Percentiles rank a stretch among this genome's conserved stretches.
Conservation (phyloP, 1,140 invertebrate species). For the Ctenoplectra terminalis region DNA sequence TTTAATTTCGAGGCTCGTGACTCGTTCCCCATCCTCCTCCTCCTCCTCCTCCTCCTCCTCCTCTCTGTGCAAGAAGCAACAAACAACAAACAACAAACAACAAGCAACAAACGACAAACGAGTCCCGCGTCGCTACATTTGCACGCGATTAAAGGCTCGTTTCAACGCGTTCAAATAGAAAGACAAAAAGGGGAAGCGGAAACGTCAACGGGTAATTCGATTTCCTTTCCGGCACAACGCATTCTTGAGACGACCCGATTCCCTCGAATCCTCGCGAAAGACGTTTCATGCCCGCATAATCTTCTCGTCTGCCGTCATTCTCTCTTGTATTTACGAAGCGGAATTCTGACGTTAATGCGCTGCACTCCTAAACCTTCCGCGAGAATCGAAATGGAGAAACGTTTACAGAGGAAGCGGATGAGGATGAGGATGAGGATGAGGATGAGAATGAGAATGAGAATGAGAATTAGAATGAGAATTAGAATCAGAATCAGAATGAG, state of each 20-base stretch:
- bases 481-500: too few species aligned
- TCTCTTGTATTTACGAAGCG: slow-evolving; percentile 57
- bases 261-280: slow-evolving; percentile 41
- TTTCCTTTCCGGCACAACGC: slow-evolving; percentile 34
- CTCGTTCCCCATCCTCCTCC: too few species aligned
- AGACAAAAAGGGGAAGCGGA: slow-evolving; percentile 1
- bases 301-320: slow-evolving; percentile 46
- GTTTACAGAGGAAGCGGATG: background rate
- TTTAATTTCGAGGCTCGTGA: slow-evolving; percentile 11
- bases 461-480: too few species aligned
- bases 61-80: background rate
- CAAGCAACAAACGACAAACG: too few species aligned
- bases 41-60: too few species aligned
- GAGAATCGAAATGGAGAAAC: slow-evolving; percentile 33
- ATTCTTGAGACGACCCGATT: slow-evolving; percentile 9
- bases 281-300: slow-evolving; percentile 62
- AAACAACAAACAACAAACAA: background rate
- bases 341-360: slow-evolving; percentile 52
- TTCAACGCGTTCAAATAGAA: background rate
- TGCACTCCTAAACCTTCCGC: slow-evolving; percentile 16
- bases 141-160: slow-evolving; percentile 27
- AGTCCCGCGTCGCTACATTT: background rate
- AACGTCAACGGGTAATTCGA: slow-evolving; percentile 53
- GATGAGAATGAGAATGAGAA: too few species aligned
- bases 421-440: too few species aligned